Evolutionary conservation across 2,797 vertebrate genomes (phyloP), one percentile per base, ranked within the genome.

Genomic region (Rachycentron canadum): DNA sequence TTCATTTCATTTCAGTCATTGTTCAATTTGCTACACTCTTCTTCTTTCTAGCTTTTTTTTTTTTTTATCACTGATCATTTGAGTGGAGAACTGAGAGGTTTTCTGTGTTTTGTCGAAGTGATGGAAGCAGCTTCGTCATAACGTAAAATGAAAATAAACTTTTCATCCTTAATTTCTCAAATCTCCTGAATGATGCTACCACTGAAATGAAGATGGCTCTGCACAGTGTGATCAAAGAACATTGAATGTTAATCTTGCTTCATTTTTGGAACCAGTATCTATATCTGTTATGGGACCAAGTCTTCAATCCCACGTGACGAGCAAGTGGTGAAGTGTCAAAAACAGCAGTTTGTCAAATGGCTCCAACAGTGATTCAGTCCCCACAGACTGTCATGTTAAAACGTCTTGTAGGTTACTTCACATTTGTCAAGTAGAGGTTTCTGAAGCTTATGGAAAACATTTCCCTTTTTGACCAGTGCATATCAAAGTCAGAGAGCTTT

Each of bases 21-120:
- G 47, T 75, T 57, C 58, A 23, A 68, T 77, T 64, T 38, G 38
- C 34, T 64, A 21, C 4, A 10, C 26, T 76, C n/a, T 38, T 60
- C 49, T 72, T 67, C 67, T 64, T 76, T 78, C 80, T 19, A 59
- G 52, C 62, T 23, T 17, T 69, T 80, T 76, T 32, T 69, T 17
- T 73, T 40, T 36, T 40, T 40, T 40, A 64, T 81, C 66, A 49
- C 70, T 80, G 61, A 47, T 81, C 65, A 74, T 72, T 62, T 73
- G 41, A 69, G 47, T 82, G 67, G 58, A 81, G 71, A 82, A 80
- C 28, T 59, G 19, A 79, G 32, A 73, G 65, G 76, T 69, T 64
- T 57, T 53, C 79, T 69, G 49, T 34, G 34, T 72, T 50, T 76
- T 56, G 60, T n/a, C 26, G 57, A 84, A 73, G 21, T 49, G 21